phyloP scores from a whole-genome alignment of 1,140 invertebrate genomes.

The Mizuhopecten yessoensis region DNA sequence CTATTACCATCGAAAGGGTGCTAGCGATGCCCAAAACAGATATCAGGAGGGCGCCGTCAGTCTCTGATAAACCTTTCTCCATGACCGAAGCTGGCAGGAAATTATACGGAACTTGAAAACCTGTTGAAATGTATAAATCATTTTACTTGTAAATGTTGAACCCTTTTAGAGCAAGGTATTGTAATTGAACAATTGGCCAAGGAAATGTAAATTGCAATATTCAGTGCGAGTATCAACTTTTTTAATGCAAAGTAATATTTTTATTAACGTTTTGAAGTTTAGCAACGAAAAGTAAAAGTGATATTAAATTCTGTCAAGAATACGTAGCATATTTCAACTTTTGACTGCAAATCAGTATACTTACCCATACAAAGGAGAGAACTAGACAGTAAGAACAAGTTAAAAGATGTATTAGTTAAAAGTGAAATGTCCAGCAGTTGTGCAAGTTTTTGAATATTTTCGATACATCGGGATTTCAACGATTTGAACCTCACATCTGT shows the following conservation, averaged over 20 bases:
- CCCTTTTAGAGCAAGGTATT: too few species aligned
- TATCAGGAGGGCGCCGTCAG: slow-evolving; percentile 88
- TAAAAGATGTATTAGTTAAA: slow-evolving; percentile 93
- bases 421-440: slow-evolving; percentile 84
- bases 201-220: too few species aligned
- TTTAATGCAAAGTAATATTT: too few species aligned
- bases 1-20: slow-evolving; percentile 85
- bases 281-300: too few species aligned
- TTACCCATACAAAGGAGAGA: slow-evolving; percentile 95
- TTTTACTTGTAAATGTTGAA: too few species aligned
- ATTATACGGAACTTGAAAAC: slow-evolving; percentile 97
- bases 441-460: too few species aligned
- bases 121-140: slow-evolving; percentile 60
- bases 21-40: slow-evolving; percentile 92
- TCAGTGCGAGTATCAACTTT: too few species aligned
- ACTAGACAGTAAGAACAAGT: slow-evolving; percentile 94
- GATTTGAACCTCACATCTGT: background rate
- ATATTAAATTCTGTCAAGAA: too few species aligned
- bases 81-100: slow-evolving; percentile 84
- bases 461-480: slow-evolving; percentile 44
- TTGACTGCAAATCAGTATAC: too few species aligned
- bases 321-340: too few species aligned
- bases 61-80: slow-evolving; percentile 73
- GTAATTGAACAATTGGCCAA: too few species aligned
- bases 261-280: too few species aligned